Evolutionary conservation across 1,140 invertebrate species (phyloP), one percentile per base, ranked within the genome.

Genomic region (Calephelis nemesis): DNA sequence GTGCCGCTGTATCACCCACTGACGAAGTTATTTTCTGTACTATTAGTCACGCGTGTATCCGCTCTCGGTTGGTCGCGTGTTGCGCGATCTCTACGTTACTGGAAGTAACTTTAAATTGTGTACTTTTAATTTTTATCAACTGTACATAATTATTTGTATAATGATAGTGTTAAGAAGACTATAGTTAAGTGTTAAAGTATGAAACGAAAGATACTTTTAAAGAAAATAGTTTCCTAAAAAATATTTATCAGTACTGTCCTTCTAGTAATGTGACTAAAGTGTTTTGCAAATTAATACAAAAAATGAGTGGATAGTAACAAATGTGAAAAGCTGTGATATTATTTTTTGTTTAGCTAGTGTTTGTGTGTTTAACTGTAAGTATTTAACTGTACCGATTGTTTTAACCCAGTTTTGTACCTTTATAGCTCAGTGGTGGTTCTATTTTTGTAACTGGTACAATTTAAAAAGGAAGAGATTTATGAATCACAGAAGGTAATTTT

Each of bases 21-120:
- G 85, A 87, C 84, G 79, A 84, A 86, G 88, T 88, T 90, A 90
- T 88, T 90, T 90, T 90, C 88, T 90, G 88, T 87, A 79, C 79
- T 77, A 87, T 90, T 90, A 90, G 88, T 90, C 86, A 90, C 83
- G 76, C 85, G 78, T 81, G 83, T 84, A 88, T 88, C 86, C 86
- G 88, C 77, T 82, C 79, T 80, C 74, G 65, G 73, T 74, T 78
- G 78, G 85, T 67, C 77, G 78, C 72, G 73, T 74, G 66, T 62
- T 71, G 63, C 73, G 67, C 69, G 39, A 12, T 30, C 30, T 68
- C 68, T 67, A 69, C 63, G 69, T 69, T 67, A 52, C 52, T 19
- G 68, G 39, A 66, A 60, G 65, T 67, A 60, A 64, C 54, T 19
- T 40, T 60, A 11, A 40, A 60, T 60, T 19, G 15, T 19, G 19